These are phyloP conservation scores for Tetramorium parvispinum DNA, from an alignment of 1,140 invertebrate genomes.

Conservation along the genomic window DNA sequence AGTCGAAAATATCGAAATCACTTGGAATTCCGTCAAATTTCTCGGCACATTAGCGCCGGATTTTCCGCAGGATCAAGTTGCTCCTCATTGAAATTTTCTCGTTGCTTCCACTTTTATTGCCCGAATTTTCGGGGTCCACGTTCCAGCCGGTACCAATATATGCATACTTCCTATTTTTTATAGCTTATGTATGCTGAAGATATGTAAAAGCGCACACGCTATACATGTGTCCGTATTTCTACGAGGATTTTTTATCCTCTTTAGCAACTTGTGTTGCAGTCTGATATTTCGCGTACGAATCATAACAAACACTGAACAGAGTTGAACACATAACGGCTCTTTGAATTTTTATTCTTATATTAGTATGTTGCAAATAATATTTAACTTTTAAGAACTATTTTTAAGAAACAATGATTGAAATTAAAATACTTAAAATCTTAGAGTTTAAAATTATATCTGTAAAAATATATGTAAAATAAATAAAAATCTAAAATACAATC, in stretches of 20 bases:
- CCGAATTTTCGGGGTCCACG: background rate
- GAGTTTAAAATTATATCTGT: background rate
- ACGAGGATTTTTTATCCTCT: slow-evolving; percentile 12
- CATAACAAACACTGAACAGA: background rate
- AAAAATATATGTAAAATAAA: background rate
- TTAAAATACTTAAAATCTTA: background rate
- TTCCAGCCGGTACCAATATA: background rate
- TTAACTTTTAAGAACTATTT: background rate
- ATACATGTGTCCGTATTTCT: slow-evolving; percentile 1
- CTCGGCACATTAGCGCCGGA: background rate
- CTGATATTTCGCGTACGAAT: background rate
- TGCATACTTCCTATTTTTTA: background rate
- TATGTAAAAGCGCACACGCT: slow-evolving; percentile 6
- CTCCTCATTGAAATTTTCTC: background rate
- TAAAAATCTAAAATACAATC: background rate
- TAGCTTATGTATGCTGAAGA: background rate
- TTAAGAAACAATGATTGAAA: background rate
- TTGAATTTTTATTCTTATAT: background rate
- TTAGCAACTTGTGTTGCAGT: slow-evolving; percentile 26
- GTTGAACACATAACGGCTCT: background rate
- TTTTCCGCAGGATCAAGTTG: background rate
- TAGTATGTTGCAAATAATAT: background rate
- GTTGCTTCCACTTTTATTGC: background rate
- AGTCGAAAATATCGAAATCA: background rate
- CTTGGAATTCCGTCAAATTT: background rate